phyloP scores from a whole-genome alignment of 1,140 invertebrate genomes.

The Brachionus rotundiformis region DNA sequence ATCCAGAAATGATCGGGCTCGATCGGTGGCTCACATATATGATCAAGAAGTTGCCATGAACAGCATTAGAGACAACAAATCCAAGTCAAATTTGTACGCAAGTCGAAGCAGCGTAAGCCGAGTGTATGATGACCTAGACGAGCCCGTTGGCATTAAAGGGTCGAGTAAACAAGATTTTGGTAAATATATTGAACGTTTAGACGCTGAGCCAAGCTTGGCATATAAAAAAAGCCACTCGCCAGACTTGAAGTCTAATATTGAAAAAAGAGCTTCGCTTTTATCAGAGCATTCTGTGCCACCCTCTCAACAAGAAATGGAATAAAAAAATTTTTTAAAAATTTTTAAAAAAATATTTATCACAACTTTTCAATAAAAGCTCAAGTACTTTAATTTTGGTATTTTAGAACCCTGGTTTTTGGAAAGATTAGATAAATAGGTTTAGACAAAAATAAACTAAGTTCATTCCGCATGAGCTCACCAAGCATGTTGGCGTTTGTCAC shows the following conservation, averaged over 20 bases:
- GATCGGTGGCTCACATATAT: slow-evolving; percentile 37
- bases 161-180: not conserved
- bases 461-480: not conserved
- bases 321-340: not conserved
- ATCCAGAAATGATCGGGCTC: slow-evolving; percentile 34
- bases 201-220: slow-evolving; percentile 6
- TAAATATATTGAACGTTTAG: slow-evolving; percentile 7
- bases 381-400: slow-evolving; percentile 1
- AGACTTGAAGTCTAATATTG: slow-evolving; percentile 18
- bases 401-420: slow-evolving; percentile 3
- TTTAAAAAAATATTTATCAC: not conserved
- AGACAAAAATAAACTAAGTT: not conserved
- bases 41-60: slow-evolving; percentile 41
- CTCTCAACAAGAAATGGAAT: slow-evolving; percentile 28
- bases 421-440: not conserved
- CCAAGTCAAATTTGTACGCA: slow-evolving; percentile 41
- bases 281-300: slow-evolving; percentile 25
- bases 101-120: slow-evolving; percentile 38
- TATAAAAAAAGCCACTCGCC: slow-evolving; percentile 34
- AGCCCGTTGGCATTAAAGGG: not conserved
- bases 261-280: slow-evolving; percentile 4
- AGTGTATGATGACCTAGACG: slow-evolving; percentile 8
- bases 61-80: slow-evolving; percentile 25
- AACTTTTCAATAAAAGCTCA: slow-evolving; percentile 38
- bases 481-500: not conserved